A percentile compares a stretch with the other conserved stretches of the same genome.
Evolutionary conservation across 2,797 vertebrate genomes (phyloP).

Genomic region (Diplodus puntazzo): DNA sequence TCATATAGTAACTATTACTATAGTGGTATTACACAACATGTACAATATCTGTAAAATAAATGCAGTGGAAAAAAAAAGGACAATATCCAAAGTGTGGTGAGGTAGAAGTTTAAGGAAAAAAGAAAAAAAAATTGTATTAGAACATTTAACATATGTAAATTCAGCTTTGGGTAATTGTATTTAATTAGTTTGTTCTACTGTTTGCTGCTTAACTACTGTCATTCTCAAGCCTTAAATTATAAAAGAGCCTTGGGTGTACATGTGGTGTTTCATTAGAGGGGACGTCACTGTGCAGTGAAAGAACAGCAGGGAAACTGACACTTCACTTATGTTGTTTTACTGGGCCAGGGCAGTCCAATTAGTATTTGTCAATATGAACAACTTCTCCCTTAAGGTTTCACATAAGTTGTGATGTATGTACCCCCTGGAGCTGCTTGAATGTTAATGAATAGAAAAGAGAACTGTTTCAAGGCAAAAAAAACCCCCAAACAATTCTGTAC

Average conservation of each 20-base stretch:
- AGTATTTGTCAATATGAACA: slow-evolving; percentile 26
- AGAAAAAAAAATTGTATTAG: too few species aligned
- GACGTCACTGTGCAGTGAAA: neutral
- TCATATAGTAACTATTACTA: neutral
- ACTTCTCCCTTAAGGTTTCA: neutral
- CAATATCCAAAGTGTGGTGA: neutral
- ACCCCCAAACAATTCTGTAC: slow-evolving; percentile 3
- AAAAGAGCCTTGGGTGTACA: neutral
- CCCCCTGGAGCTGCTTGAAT: neutral
- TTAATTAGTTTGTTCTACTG: neutral
- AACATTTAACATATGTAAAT: neutral
- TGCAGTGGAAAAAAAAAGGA: neutral
- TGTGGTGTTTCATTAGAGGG: slow-evolving; percentile 9
- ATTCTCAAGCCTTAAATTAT: neutral
- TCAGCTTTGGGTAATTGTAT: neutral
- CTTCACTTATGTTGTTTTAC: slow-evolving; percentile 20
- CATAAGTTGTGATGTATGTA: neutral
- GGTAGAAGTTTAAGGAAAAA: neutral
- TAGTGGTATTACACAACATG: neutral
- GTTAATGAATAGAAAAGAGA: neutral
- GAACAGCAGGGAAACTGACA: slow-evolving; percentile 21
- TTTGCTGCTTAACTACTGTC: neutral
- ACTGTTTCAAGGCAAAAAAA: slow-evolving; percentile 6
- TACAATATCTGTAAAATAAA: neutral
- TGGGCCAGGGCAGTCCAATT: slow-evolving; percentile 7